phyloP scores from a whole-genome alignment of 2,797 vertebrate genomes.

The Cossypha dichroa region DNA sequence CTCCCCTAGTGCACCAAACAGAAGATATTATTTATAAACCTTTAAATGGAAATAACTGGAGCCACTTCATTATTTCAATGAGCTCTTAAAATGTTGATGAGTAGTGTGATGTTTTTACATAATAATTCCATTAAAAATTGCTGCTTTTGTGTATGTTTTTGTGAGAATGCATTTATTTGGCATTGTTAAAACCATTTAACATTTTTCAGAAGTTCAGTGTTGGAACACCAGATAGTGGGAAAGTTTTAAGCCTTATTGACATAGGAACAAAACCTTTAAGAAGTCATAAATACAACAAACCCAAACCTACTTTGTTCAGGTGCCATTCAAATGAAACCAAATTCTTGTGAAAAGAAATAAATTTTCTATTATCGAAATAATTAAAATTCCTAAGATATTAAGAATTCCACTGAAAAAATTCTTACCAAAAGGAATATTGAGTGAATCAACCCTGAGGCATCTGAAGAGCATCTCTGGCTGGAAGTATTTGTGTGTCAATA shows the following conservation, averaged over 20 bases:
- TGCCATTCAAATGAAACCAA: not conserved
- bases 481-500: not conserved
- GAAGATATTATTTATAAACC: constrained; percentile 54
- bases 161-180: constrained; percentile 11
- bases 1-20: constrained; percentile 13
- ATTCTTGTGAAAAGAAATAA: not conserved
- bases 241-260: constrained; percentile 27
- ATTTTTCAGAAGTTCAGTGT: constrained; percentile 7
- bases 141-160: not conserved
- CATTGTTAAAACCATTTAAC: not conserved
- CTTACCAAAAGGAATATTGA: not conserved
- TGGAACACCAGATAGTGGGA: not conserved
- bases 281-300: not conserved
- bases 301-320: not conserved
- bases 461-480: not conserved
- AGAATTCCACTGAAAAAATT: not conserved
- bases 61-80: constrained; percentile 65
- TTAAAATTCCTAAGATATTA: not conserved
- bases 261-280: not conserved
- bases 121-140: constrained; percentile 22
- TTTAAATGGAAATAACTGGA: constrained; percentile 52
- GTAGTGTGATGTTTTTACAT: constrained; percentile 37
- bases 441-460: not conserved
- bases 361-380: not conserved
- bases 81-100: constrained; percentile 62